These are phyloP conservation scores for Ischnura elegans DNA, from an alignment of 2,888 invertebrate genomes.

Conservation along the genomic window DNA sequence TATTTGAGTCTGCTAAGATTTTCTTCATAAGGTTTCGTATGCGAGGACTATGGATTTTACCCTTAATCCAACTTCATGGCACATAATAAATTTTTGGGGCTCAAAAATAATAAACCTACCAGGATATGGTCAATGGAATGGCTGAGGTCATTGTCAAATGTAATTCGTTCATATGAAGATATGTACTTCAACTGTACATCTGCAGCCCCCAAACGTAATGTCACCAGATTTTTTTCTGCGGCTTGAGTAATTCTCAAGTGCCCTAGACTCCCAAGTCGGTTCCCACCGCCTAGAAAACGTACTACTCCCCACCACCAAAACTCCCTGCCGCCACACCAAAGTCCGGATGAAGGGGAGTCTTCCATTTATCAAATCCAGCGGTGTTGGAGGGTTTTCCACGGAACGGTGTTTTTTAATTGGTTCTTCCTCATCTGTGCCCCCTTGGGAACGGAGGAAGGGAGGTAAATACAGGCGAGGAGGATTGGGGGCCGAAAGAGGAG, in stretches of 20 bases:
- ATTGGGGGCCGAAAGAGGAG: neutral
- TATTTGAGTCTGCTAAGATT: no score
- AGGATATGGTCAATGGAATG: no score
- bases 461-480: constrained; percentile 51
- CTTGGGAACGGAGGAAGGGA: constrained; percentile 36
- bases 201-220: neutral
- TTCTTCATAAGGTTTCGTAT: no score
- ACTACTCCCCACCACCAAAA: constrained; percentile 4
- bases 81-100: no score
- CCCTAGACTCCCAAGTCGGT: neutral
- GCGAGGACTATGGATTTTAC: no score
- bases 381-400: constrained; percentile 62
- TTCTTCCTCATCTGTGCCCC: constrained; percentile 61
- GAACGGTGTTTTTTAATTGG: constrained; percentile 66
- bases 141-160: no score
- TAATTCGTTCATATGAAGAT: no score
- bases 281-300: neutral
- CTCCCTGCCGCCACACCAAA: constrained; percentile 28
- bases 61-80: no score
- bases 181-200: no score
- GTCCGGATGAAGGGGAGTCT: constrained; percentile 40
- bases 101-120: no score
- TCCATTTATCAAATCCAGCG: constrained; percentile 62
- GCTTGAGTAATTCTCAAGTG: neutral
- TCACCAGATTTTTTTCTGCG: neutral